Percentiles rank a stretch among this genome's conserved stretches.
phyloP scores from a whole-genome alignment of 2,888 invertebrate species.

The Cordilura impudica region DNA sequence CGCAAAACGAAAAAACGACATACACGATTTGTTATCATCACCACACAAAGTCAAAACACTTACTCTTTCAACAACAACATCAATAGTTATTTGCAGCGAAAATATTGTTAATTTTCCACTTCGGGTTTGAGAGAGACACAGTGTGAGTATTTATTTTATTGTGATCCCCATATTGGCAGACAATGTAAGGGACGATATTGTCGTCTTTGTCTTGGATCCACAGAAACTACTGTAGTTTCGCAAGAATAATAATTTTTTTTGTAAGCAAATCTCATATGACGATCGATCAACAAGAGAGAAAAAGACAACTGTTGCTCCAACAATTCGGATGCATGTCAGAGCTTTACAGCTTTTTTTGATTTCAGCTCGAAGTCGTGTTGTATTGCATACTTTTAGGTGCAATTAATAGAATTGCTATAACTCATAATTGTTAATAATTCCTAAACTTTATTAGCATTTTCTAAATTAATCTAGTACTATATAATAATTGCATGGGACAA shows the following conservation, averaged over 20 bases:
- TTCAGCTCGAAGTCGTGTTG: background rate
- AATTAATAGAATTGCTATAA: background rate
- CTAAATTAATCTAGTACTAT: slow-evolving; percentile 56
- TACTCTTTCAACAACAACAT: slow-evolving; percentile 46
- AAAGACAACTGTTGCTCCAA: background rate
- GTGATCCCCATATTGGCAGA: background rate
- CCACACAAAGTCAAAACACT: slow-evolving; percentile 29
- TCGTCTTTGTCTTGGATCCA: background rate
- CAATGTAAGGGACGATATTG: background rate
- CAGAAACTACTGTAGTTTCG: background rate
- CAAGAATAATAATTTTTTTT: background rate
- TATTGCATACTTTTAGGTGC: slow-evolving; percentile 36
- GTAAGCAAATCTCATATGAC: background rate
- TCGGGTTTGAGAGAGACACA: background rate
- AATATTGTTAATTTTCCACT: slow-evolving; percentile 37
- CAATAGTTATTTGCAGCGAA: slow-evolving; percentile 35
- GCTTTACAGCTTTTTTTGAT: background rate
- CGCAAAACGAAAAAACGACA: background rate
- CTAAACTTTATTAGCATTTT: slow-evolving; percentile 48
- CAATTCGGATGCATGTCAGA: background rate
- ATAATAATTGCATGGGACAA: slow-evolving; percentile 10
- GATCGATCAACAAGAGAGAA: background rate
- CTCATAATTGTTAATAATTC: slow-evolving; percentile 16
- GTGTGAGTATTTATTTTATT: background rate
- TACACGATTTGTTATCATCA: slow-evolving; percentile 10